These are phyloP conservation scores for Danaus chrysippus DNA, from an alignment of 2,888 invertebrate genomes.

Conservation along the genomic window DNA sequence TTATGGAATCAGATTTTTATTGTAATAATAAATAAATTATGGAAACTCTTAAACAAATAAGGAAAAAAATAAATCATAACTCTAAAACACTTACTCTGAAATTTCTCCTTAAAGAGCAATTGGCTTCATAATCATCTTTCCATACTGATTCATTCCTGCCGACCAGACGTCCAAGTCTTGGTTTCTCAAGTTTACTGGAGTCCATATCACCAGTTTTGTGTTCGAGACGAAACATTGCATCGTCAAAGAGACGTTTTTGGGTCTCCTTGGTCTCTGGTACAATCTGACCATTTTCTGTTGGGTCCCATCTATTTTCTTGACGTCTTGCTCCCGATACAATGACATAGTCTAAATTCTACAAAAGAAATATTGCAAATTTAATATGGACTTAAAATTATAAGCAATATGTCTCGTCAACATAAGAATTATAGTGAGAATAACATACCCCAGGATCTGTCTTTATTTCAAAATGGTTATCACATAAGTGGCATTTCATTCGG, in stretches of 20 bases:
- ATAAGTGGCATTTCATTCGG: conserved; percentile 99
- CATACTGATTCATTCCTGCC: conserved; percentile 89
- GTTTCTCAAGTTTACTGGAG: conserved; percentile 83
- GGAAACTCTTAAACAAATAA: neutral
- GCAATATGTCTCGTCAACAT: neutral
- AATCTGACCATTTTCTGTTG: conserved; percentile 95
- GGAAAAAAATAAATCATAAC: neutral
- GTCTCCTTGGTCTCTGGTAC: conserved; percentile 95
- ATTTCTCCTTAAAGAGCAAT: conserved; percentile 88
- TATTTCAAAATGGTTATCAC: conserved; percentile 98
- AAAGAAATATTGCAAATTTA: neutral
- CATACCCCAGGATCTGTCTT: conserved; percentile 97
- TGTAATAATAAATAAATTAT: too few relatives aligned
- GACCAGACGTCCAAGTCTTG: conserved; percentile 86
- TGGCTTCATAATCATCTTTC: conserved; percentile 96
- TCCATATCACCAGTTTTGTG: conserved; percentile 91
- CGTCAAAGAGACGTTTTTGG: conserved; percentile 92
- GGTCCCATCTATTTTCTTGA: conserved; percentile 99
- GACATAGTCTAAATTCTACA: conserved; percentile 96
- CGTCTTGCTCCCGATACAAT: conserved; percentile 96
- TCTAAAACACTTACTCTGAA: conserved; percentile 85
- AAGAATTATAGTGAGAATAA: conserved; percentile 30
- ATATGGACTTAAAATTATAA: neutral
- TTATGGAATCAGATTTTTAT: too few relatives aligned
- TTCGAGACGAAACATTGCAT: conserved; percentile 98